Conservation (phyloP, 2,888 invertebrate genomes). For the Tuberolachnus salignus region DNA sequence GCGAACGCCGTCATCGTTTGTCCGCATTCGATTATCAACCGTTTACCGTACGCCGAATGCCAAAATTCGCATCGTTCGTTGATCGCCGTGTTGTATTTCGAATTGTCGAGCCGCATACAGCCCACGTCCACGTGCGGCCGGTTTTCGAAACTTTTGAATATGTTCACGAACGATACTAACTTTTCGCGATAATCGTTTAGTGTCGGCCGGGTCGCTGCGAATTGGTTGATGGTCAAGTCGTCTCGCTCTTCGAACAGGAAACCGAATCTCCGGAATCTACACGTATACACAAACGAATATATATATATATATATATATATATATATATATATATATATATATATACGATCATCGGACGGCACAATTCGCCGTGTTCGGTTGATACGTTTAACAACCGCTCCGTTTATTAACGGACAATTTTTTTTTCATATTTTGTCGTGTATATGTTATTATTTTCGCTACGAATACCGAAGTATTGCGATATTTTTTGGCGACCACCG, state of each 20-base stretch:
- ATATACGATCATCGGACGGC: no score
- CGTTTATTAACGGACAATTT: no score
- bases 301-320: no score
- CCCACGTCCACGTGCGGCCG: constrained; percentile 7
- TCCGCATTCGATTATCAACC: not conserved
- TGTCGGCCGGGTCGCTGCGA: not conserved
- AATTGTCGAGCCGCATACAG: constrained; percentile 14
- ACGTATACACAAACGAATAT: no score
- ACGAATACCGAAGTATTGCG: no score
- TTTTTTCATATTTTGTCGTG: no score
- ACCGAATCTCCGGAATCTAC: not conserved
- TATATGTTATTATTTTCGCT: no score
- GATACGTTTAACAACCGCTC: no score
- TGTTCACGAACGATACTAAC: not conserved
- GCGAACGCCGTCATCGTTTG: not conserved
- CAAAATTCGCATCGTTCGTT: constrained; percentile 7
- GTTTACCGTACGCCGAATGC: not conserved
- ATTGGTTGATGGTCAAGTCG: not conserved
- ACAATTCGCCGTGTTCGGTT: no score
- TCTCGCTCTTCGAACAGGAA: not conserved
- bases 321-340: no score
- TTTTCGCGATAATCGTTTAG: constrained; percentile 5
- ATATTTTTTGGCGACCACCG: no score
- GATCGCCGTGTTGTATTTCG: not conserved
- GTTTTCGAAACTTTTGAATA: not conserved